Evolutionary conservation across 2,888 invertebrate genomes (phyloP), one percentile per base, ranked within the genome.

Genomic region (Atrina japonica): DNA sequence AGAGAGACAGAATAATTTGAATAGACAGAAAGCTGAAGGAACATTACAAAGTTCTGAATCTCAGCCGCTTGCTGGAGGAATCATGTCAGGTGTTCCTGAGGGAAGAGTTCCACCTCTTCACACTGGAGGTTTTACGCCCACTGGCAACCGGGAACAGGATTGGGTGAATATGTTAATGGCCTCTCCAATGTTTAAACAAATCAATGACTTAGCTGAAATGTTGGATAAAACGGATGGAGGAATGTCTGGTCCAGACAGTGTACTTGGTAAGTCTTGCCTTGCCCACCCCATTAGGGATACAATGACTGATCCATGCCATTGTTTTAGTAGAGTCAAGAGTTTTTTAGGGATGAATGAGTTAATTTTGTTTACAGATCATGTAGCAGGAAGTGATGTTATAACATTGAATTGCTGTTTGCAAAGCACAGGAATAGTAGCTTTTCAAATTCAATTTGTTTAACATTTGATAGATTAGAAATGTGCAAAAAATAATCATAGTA

Each of bases 101-200:
- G 25, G 27, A 18, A 18, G 53, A 11, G 41, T 63, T 30, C 60
- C 67, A n/a, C 56, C 59, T n/a, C 52, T 70, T 27, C n/a, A n/a
- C n/a, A n/a, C n/a, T n/a, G 61, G 71, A 18, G 50, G 49, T n/a
- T 74, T 76, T 50, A 61, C 63, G 6, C 72, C 82, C 1, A 76
- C 83, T 30, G 86, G 86, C 29, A 84, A 83, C 63, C 60, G 73
- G 59, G 88, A 89, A 71, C 87, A 88, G 70, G 88, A 88, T 73
- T 88, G 88, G 88, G 81, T 89, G 25, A 87, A 87, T 69, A 76
- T 89, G 77, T 74, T 89, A 73, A 88, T 89, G 88, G 83, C 85
- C 11, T 89, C 89, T 7, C 89, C 88, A 9, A 78, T 89, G 35
- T 88, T 89, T 78, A 85, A 88, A 67, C 88, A 89, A 82, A 87